A percentile compares a stretch with the other conserved stretches of the same genome.
Evolutionary conservation across 2,113 vertebrate genomes (phyloP).

Genomic region (Pluvialis apricaria): DNA sequence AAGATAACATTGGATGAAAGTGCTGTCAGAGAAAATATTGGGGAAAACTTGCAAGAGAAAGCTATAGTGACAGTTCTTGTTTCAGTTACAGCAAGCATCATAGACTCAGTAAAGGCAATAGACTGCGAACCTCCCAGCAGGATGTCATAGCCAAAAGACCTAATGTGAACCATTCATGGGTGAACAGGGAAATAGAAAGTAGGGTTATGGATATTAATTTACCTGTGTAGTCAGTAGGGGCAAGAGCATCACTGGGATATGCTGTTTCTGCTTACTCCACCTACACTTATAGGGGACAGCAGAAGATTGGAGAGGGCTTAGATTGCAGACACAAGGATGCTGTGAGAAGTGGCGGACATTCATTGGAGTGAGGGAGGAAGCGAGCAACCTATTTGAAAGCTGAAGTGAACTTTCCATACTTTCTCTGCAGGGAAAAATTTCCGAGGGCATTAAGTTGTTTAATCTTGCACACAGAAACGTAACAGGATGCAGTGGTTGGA

Average conservation of each 20-base stretch:
- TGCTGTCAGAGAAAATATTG: conserved; percentile 43
- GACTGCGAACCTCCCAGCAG: not conserved
- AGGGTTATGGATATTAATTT: not conserved
- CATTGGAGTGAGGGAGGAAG: not conserved
- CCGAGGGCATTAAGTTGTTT: not conserved
- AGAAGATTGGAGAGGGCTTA: not conserved
- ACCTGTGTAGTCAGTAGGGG: not conserved
- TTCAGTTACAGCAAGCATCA: conserved; percentile 10
- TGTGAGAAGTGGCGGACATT: not conserved
- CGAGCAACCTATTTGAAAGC: not conserved
- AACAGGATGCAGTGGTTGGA: not conserved
- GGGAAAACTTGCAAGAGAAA: conserved; percentile 22
- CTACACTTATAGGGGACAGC: not conserved
- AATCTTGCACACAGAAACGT: not conserved
- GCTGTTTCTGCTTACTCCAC: not conserved
- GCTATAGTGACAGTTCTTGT: conserved; percentile 40
- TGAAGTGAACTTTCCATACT: not conserved
- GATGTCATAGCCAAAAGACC: not conserved
- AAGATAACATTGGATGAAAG: conserved; percentile 56
- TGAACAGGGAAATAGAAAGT: not conserved
- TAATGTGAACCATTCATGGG: not conserved
- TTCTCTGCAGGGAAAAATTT: not conserved
- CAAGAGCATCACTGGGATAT: not conserved
- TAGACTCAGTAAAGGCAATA: not conserved
- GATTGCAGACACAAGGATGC: not conserved